Evolutionary conservation across 2,888 invertebrate genomes (phyloP), one percentile per base, ranked within the genome.

Genomic region (Ectemnius continuus): DNA sequence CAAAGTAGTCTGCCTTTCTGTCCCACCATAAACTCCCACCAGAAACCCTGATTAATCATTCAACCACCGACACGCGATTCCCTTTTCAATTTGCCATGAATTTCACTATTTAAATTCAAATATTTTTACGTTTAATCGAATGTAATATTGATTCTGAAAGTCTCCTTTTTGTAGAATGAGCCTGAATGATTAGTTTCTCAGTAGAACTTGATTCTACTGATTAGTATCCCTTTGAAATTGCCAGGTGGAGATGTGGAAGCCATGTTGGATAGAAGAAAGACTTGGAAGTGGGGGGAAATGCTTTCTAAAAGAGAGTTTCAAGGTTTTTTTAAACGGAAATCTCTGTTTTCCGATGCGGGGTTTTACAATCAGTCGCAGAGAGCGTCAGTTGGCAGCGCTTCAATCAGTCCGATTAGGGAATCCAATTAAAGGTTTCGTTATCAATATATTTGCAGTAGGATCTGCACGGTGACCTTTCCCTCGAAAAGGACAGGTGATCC

Each of bases 361-460:
- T 23, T 23, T 23, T 23, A 23, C 47, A 16, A 52, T 16, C 52
- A 57, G 46, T 58, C 48, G n/a, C n/a, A n/a, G 57, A 74, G 60
- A 56, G 45, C 47, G 64, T 61, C 63, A 61, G 61, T 69, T 20
- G 28, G 18, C 58, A 4, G 13, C 26, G 52, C 56, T 56, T 67
- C 77, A 69, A 82, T 77, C 79, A 75, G 61, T 61, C 67, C 75
- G 84, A 86, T 84, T 83, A 80, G 71, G 73, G 78, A 84, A 85
- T 86, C 80, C 77, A 85, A 80, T 83, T 82, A 87, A 85, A 79
- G 61, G 57, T 66, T 36, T 20, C n/a, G 58, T 46, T 57, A 67
- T 61, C 61, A 46, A 60, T 60, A 28, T 86, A 82, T 86, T 86
- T 86, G 73, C 79, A 66, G 59, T 66, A 63, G 71, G 82, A 84